Conservation (phyloP, 1,140 invertebrate genomes). For the Drosophila nikananu region DNA sequence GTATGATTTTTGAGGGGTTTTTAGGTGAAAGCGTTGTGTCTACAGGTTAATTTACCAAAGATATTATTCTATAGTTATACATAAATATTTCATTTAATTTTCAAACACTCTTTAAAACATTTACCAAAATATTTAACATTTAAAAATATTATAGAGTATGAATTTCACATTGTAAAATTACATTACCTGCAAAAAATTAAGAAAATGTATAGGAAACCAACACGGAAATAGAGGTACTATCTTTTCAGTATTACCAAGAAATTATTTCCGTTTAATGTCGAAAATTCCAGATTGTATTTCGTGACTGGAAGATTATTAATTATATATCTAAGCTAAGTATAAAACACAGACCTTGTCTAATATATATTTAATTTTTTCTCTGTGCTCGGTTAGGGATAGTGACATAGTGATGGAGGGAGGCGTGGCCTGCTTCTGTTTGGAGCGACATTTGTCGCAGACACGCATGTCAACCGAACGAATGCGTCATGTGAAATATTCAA, state of each 20-base stretch:
- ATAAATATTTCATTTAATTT: not conserved
- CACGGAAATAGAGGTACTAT: not conserved
- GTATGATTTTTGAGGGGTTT: not conserved
- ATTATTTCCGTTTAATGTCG: not conserved
- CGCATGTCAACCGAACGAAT: conserved; percentile 56
- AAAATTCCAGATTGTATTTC: not conserved
- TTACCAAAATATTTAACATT: not conserved
- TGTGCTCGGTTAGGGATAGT: not conserved
- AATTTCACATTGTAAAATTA: not conserved
- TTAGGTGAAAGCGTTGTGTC: not conserved
- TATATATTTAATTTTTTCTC: conserved; percentile 14
- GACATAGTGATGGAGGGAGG: not conserved
- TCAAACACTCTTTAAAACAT: not conserved
- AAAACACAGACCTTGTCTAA: conserved; percentile 4
- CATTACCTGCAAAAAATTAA: accelerated
- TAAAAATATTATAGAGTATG: too few species aligned
- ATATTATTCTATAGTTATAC: not conserved
- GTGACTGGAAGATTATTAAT: conserved; percentile 3
- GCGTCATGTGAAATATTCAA: conserved; percentile 74
- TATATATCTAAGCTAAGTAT: not conserved
- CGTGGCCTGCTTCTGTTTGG: conserved; percentile 55
- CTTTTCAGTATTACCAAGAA: not conserved
- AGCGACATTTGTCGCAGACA: conserved; percentile 44
- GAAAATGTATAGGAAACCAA: not conserved
- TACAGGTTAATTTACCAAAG: too few species aligned